Percentiles rank a stretch among this genome's conserved stretches.
phyloP scores from a whole-genome alignment of 2,113 vertebrate species.

The Cathartes aura region DNA sequence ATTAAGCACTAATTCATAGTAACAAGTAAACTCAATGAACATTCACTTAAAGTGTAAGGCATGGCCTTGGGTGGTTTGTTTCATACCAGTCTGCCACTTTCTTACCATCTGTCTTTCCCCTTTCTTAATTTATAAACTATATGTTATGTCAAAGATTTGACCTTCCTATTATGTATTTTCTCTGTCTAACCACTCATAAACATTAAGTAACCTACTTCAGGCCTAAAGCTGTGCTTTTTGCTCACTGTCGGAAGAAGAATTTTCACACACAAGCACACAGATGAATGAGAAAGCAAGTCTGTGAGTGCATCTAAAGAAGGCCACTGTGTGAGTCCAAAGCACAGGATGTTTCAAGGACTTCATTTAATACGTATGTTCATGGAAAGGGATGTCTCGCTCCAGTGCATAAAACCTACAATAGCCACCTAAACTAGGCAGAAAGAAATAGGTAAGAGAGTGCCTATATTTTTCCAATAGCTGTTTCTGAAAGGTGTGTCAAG shows the following conservation, averaged over 20 bases:
- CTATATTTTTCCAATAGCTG: neutral
- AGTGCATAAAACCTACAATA: neutral
- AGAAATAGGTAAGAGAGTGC: neutral
- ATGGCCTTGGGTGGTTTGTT: neutral
- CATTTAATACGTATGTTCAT: accelerated
- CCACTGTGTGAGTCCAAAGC: neutral
- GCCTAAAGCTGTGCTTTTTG: neutral
- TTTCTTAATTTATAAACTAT: neutral
- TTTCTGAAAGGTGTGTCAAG: neutral
- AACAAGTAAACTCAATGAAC: neutral
- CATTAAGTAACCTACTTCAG: neutral
- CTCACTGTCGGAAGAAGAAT: neutral
- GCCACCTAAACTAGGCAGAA: neutral
- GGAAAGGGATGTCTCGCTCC: neutral
- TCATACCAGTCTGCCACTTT: neutral
- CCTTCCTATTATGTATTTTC: neutral
- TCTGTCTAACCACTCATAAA: neutral
- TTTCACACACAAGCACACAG: neutral
- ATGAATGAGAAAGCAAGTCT: neutral
- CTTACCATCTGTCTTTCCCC: neutral
- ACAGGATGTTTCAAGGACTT: neutral
- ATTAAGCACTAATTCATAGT: neutral
- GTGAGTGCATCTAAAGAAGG: neutral
- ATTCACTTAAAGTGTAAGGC: neutral
- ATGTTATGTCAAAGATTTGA: neutral